Evolutionary conservation across 2,113 vertebrate genomes (phyloP).

Genomic region (Terrapene triunguis): DNA sequence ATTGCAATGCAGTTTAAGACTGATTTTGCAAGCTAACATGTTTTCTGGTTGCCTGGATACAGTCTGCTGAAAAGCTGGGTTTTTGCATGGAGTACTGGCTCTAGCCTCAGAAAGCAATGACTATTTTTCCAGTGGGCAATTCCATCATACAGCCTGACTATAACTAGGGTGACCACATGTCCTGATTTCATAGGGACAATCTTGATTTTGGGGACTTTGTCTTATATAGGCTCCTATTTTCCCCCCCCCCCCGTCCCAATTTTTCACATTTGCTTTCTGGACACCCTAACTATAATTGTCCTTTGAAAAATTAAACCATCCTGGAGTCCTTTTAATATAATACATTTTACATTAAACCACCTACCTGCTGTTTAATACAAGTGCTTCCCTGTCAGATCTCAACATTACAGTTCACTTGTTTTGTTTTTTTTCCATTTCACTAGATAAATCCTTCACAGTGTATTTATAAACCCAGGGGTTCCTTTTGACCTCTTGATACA

Average conservation of each 20-base stretch:
- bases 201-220: no score
- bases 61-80: neutral
- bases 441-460: neutral
- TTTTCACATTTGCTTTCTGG: no score
- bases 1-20: neutral
- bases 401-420: neutral
- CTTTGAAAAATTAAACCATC: neutral
- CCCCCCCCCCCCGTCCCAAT: no score
- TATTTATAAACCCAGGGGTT: neutral
- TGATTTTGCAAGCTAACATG: neutral
- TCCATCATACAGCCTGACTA: neutral
- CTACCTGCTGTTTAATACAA: neutral
- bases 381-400: neutral
- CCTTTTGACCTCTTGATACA: neutral
- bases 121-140: neutral
- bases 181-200: no score
- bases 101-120: rapidly evolving
- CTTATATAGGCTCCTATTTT: no score
- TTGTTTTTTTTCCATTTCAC: neutral
- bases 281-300: neutral
- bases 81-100: neutral
- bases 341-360: neutral
- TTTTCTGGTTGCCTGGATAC: neutral
- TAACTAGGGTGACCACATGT: no score
- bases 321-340: neutral